Percentiles rank a stretch among this genome's conserved stretches.
phyloP scores from a whole-genome alignment of 2,113 vertebrate species.

The Sorex araneus region DNA sequence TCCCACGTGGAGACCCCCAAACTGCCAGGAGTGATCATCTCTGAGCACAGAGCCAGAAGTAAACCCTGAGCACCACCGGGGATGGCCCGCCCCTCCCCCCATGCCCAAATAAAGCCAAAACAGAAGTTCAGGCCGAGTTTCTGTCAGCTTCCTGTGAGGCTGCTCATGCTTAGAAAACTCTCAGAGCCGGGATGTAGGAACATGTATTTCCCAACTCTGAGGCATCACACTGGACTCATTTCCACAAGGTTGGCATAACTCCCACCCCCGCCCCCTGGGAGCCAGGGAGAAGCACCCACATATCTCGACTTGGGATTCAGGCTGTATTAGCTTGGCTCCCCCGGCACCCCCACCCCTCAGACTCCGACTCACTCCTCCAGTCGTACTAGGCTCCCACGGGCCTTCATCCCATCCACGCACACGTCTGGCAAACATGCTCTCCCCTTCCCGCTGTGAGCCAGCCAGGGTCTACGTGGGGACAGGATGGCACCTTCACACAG shows the following conservation, averaged over 20 bases:
- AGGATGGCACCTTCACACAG: fast-evolving
- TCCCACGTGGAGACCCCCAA: no score
- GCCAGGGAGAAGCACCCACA: not conserved
- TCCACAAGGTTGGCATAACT: no score
- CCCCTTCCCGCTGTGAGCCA: not conserved
- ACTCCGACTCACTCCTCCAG: not conserved
- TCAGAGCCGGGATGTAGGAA: not conserved
- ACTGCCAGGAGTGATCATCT: no score
- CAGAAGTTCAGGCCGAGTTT: not conserved
- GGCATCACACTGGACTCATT: not conserved
- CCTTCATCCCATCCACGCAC: not conserved
- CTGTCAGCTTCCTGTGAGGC: not conserved
- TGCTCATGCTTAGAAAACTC: not conserved
- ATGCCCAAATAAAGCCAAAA: no score
- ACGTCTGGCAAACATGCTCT: not conserved
- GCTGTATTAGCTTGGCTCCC: no score
- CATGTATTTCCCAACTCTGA: not conserved
- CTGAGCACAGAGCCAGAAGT: no score
- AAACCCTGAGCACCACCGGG: no score
- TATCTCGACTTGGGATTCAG: not conserved
- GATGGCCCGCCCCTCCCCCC: no score
- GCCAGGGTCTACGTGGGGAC: no score
- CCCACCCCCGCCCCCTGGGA: not conserved
- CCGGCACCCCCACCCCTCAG: not conserved
- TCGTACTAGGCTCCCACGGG: not conserved